Base-by-base conservation (phyloP, 1,140 invertebrate genomes). In the Campoletis sonorensis region DNA sequence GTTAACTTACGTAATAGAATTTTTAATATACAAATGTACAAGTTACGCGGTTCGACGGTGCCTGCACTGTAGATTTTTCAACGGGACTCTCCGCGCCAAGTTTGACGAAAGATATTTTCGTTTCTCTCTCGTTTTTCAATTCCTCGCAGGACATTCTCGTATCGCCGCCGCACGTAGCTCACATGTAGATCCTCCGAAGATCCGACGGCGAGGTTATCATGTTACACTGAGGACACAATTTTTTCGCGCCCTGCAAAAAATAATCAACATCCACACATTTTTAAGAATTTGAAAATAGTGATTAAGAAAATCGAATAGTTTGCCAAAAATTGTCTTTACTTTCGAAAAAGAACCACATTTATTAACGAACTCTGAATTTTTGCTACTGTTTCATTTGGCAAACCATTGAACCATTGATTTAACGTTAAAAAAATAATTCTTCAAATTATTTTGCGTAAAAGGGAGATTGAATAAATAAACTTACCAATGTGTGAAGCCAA, bases 221-320 rank as follows among this genome's bases (percentile, higher is more conserved):
- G 92, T 98, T 98, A 91, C 98, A 98, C 88, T 98, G 97, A 0
- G 97, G 98, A 91, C 98, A 99, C 27, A 98, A 93, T 88, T 98
- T 98, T 92, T 98, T 98, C 0, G 96, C 96, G 40, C 96, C 96
- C 95, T 95, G 92, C 21, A 92, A 93, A 82, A 79, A 87, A 82
- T 81, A 70, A 72, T 61, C 37, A 4, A 37, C n/a, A n/a, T n/a
- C n/a, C n/a, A n/a, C n/a, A n/a, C n/a, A n/a, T n/a, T n/a, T n/a
- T n/a, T n/a, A n/a, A n/a, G n/a, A n/a, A n/a, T n/a, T n/a, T n/a
- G n/a, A n/a, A n/a, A n/a, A n/a, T n/a, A n/a, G n/a, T n/a, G n/a
- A n/a, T n/a, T n/a, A n/a, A n/a, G n/a, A n/a, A n/a, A n/a, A n/a
- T n/a, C n/a, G n/a, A n/a, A n/a, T n/a, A n/a, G n/a, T n/a, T n/a